These are phyloP conservation scores for Todiramphus chloris DNA, from an alignment of 2,113 vertebrate species.

Conservation along the genomic window DNA sequence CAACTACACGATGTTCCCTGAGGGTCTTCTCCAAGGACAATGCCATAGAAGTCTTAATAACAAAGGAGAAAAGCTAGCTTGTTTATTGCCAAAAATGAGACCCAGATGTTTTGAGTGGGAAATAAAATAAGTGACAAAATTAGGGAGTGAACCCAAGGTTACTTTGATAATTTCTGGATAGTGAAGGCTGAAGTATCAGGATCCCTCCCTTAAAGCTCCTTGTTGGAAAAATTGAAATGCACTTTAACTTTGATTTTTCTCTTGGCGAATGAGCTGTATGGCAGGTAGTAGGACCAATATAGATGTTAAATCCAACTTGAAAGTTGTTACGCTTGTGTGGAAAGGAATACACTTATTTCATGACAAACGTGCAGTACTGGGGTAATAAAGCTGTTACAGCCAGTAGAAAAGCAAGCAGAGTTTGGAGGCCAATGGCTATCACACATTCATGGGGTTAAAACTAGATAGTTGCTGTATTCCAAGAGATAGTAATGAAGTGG, in stretches of 20 bases:
- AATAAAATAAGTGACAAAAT: conserved; percentile 47
- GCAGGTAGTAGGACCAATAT: background rate
- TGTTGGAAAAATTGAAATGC: background rate
- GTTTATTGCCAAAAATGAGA: conserved; percentile 63
- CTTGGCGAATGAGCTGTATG: background rate
- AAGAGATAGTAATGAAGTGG: background rate
- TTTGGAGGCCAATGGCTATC: background rate
- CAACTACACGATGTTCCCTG: conserved; percentile 32
- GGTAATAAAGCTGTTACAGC: background rate
- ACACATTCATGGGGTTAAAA: background rate
- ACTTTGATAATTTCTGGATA: conserved; percentile 21
- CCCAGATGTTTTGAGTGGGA: conserved; percentile 66
- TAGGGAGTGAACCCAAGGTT: conserved; percentile 44
- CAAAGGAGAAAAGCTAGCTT: conserved; percentile 27
- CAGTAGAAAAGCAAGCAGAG: background rate
- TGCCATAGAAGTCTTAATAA: background rate
- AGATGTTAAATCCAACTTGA: background rate
- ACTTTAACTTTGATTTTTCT: background rate
- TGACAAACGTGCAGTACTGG: background rate
- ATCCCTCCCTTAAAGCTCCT: background rate
- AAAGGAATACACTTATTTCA: background rate
- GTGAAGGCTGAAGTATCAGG: conserved; percentile 23
- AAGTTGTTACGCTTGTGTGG: background rate
- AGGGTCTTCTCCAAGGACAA: conserved; percentile 12
- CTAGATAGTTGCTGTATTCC: background rate